phyloP scores from a whole-genome alignment of 2,888 invertebrate species.

The Amblyjoppa proteus region DNA sequence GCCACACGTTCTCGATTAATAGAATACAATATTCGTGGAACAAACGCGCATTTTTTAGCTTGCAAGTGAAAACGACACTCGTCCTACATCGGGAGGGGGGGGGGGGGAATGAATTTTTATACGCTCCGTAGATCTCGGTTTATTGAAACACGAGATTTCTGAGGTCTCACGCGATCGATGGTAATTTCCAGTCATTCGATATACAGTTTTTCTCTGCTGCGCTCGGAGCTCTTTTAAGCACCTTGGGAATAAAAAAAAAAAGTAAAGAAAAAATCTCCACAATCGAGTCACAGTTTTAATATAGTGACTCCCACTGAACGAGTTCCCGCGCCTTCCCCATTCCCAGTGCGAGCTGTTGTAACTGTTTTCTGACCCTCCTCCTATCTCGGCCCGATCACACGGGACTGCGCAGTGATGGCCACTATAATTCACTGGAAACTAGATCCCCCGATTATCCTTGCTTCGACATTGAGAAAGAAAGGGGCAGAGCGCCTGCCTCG shows the following conservation, averaged over 20 bases:
- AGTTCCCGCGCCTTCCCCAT: constrained; percentile 28
- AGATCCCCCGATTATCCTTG: constrained; percentile 51
- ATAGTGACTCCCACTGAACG: not conserved
- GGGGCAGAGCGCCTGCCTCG: not conserved
- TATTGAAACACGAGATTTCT: not conserved
- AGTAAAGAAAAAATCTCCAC: not conserved
- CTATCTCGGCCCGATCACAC: constrained; percentile 36
- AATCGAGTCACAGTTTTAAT: constrained; percentile 8
- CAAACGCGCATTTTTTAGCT: not conserved
- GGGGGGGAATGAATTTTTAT: not conserved
- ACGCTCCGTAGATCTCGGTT: not conserved
- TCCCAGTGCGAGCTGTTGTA: constrained; percentile 9
- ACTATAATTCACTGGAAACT: constrained; percentile 11
- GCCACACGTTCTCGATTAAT: too few species aligned
- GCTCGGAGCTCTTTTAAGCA: not conserved
- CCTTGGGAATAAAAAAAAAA: constrained; percentile 3
- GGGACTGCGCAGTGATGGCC: not conserved
- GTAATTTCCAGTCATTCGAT: not conserved
- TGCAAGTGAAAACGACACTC: not conserved
- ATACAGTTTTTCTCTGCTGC: not conserved
- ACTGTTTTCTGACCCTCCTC: constrained; percentile 50
- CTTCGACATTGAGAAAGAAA: not conserved
- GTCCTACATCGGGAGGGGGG: not conserved
- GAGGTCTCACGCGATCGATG: constrained; percentile 26
- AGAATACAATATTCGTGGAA: too few species aligned